Percentiles rank a stretch among this genome's conserved stretches.
phyloP scores from a whole-genome alignment of 2,888 invertebrate species.

The Meiosimyza platycephala region DNA sequence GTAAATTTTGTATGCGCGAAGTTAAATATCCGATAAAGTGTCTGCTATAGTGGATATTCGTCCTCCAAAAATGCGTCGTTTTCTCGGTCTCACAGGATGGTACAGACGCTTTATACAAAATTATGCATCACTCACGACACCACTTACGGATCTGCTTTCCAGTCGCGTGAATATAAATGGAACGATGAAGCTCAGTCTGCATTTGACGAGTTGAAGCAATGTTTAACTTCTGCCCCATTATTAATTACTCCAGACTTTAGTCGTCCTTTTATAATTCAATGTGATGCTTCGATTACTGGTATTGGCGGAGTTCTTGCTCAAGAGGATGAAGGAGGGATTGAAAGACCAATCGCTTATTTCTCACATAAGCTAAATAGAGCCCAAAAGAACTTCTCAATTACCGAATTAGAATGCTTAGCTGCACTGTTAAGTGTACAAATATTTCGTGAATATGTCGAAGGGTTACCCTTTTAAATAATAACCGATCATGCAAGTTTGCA shows the following conservation, averaged over 20 bases:
- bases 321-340: constrained; percentile 22
- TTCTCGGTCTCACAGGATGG: constrained; percentile 42
- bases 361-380: too few species aligned
- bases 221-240: constrained; percentile 38
- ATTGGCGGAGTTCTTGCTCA: constrained; percentile 39
- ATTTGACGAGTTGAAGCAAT: constrained; percentile 35
- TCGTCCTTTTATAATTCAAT: constrained; percentile 40
- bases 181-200: constrained; percentile 27
- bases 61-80: constrained; percentile 31
- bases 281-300: constrained; percentile 41
- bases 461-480: constrained; percentile 43
- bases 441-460: constrained; percentile 36
- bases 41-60: constrained; percentile 32
- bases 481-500: constrained; percentile 52
- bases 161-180: constrained; percentile 31
- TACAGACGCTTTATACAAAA: constrained; percentile 38
- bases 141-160: constrained; percentile 35
- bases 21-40: constrained; percentile 40
- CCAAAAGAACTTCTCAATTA: constrained; percentile 39
- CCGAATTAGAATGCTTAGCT: constrained; percentile 44
- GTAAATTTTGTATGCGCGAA: constrained; percentile 34
- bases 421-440: constrained; percentile 40
- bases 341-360: constrained; percentile 39
- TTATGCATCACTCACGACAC: constrained; percentile 34
- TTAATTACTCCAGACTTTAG: constrained; percentile 39